Evolutionary conservation across 2,113 vertebrate genomes (phyloP).

Genomic region (Naja naja): DNA sequence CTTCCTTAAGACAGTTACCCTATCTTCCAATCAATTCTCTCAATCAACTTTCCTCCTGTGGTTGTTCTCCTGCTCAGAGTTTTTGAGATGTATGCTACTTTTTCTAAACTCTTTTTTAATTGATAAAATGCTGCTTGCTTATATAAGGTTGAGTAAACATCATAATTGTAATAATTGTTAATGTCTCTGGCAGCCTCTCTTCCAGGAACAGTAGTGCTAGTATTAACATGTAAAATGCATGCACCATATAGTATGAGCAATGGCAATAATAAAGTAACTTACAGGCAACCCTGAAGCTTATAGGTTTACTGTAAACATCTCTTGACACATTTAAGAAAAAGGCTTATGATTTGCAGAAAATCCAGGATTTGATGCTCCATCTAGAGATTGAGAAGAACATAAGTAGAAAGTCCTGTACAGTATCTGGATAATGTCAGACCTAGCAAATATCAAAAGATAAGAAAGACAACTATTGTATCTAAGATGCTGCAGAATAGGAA

Average conservation of each 20-base stretch:
- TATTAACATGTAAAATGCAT: background rate
- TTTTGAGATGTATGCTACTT: conserved; percentile 30
- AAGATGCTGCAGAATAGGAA: background rate
- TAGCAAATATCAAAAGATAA: background rate
- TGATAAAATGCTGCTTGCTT: background rate
- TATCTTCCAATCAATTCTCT: conserved; percentile 29
- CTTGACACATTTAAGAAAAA: background rate
- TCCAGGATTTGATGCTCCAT: background rate
- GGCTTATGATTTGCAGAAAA: background rate
- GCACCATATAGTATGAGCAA: background rate
- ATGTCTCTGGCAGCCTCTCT: background rate
- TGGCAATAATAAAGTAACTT: background rate
- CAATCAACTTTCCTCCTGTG: background rate
- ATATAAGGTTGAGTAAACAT: background rate
- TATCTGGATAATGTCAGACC: background rate
- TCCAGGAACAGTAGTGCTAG: background rate
- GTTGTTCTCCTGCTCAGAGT: conserved; percentile 28
- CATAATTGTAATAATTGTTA: background rate
- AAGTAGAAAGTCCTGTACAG: background rate
- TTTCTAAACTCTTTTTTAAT: conserved; percentile 25
- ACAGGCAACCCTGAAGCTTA: background rate
- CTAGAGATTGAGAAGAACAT: background rate
- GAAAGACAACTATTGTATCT: background rate
- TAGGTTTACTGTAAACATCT: background rate
- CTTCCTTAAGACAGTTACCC: conserved; percentile 25